Base-by-base conservation (phyloP, 2,888 invertebrate genomes). In the Caenorhabditis macrosperma region DNA sequence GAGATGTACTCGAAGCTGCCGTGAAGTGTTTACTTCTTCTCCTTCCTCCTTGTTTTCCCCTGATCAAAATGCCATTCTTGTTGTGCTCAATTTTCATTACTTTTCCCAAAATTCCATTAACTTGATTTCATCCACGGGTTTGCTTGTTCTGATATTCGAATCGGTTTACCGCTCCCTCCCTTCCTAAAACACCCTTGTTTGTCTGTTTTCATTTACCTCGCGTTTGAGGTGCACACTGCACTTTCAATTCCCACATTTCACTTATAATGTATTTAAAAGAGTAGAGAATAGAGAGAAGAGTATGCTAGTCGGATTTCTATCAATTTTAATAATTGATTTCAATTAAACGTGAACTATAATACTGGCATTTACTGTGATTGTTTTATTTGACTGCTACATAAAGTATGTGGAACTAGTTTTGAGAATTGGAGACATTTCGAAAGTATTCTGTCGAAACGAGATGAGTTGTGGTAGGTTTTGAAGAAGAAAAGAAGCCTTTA, bases 1-100 rank as follows among this genome's bases (percentile, higher is more conserved):
- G 82, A 61, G 54, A 88, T 88, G 88, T 88, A 88, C 60, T 46
- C 78, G 28, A 78, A 82, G 26, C 83, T 87, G 46, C 72, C 78
- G 33, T 78, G 67, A 50, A 67, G 35, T 57, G 24, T 38, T 33
- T 33, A 33, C 46, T 12, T 28, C 38, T 15, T 28, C 33, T 26
- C 20, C 15, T 41, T n/a, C 41, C 20, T 17, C 24, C 54, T 7
- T 17, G n/a, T n/a, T n/a, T n/a, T n/a, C n/a, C 22, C 48, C 22
- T 28, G 33, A 7, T 10, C 48, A n/a, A 52, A 50, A 33, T 26
- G 59, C 59, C 52, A 59, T 69, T 60, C 57, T 20, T 10, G 4
- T 30, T 41, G 26, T 66, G 68, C 66, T 66, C 63, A 63, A 69
- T 24, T 61, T 61, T 54, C 38, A 55, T 46, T 55, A 17, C n/a